Percentiles rank a stretch among this genome's conserved stretches.
phyloP scores from a whole-genome alignment of 2,888 invertebrate species.

The Chrysotoxum bicinctum region DNA sequence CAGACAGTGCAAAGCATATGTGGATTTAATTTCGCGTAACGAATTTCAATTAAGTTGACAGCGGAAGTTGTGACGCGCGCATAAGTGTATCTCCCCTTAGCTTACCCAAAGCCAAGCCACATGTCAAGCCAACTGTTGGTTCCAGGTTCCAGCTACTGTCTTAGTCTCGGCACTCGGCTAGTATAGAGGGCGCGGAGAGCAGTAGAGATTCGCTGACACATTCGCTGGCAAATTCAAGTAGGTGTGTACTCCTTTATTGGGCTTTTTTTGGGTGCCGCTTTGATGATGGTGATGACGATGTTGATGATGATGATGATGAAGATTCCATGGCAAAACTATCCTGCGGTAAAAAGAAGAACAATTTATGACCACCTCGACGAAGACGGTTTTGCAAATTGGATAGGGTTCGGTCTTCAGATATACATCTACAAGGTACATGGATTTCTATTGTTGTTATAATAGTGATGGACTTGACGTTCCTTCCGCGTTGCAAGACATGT shows the following conservation, averaged over 20 bases:
- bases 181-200: slow-evolving; percentile 21
- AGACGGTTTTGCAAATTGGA: slow-evolving; percentile 29
- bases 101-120: background rate
- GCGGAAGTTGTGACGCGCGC: slow-evolving; percentile 63
- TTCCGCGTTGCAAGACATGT: slow-evolving; percentile 69
- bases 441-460: slow-evolving; percentile 55
- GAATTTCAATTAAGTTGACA: slow-evolving; percentile 69
- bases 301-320: slow-evolving; percentile 24
- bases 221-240: slow-evolving; percentile 39
- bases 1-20: slow-evolving; percentile 36
- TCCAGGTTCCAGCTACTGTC: slow-evolving; percentile 45
- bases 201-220: slow-evolving; percentile 14
- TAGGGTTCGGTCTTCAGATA: slow-evolving; percentile 61
- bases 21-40: slow-evolving; percentile 68
- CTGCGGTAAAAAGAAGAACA: slow-evolving; percentile 42
- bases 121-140: too few relatives aligned
- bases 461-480: slow-evolving; percentile 49
- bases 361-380: slow-evolving; percentile 62
- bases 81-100: slow-evolving; percentile 30
- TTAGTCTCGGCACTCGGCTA: background rate
- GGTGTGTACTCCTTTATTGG: slow-evolving; percentile 62
- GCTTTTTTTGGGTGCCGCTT: slow-evolving; percentile 68
- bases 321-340: slow-evolving; percentile 26
- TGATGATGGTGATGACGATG: slow-evolving; percentile 45
- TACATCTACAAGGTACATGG: slow-evolving; percentile 49